Evolutionary conservation across 2,113 vertebrate species (phyloP), one percentile per base, ranked within the genome.

Genomic region (Notothenia coriiceps): DNA sequence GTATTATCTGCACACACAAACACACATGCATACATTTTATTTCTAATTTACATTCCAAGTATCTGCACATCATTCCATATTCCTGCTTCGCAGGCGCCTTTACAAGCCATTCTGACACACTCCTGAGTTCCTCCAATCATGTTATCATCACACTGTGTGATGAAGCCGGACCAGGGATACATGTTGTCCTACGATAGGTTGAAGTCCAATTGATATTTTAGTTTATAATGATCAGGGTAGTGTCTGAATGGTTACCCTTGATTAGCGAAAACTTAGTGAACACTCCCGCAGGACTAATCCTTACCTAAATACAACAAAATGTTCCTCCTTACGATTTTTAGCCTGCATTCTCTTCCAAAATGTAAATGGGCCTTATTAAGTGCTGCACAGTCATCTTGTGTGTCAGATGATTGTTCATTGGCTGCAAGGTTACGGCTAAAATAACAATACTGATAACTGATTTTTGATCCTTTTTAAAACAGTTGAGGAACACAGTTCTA

Each of bases 21-120:
- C 12, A 29, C 49, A 17, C 35, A 35, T 40, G 35, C 35, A 40
- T 40, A 40, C 20, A 29, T 55, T 55, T 74, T 46, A 62, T 80
- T 79, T 80, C 22, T 61, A 62, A 84, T 65, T 70, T 76, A 82
- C 91, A 90, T 93, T 93, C 91, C 88, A 69, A 71, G 62, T 40
- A 80, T 79, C 70, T 79, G 67, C 79, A 73, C 81, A 85, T 87
- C 80, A 87, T 92, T 92, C 84, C 84, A 75, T 70, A 71, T 66
- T 64, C 25, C 70, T 70, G 73, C 62, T 0, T 62, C 47, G 59
- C 80, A 77, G 69, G 51, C 6, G 52, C 67, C 56, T 84, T 80
- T 74, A 61, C 29, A 59, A 83, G 63, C 79, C 80, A 84, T 72
- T 67, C 74, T 55, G 33, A 69, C 72, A 72, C n/a, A 68, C 50